Evolutionary conservation across 2,113 vertebrate species (phyloP), one percentile per base, ranked within the genome.

Genomic region (Stegostoma tigrinum): DNA sequence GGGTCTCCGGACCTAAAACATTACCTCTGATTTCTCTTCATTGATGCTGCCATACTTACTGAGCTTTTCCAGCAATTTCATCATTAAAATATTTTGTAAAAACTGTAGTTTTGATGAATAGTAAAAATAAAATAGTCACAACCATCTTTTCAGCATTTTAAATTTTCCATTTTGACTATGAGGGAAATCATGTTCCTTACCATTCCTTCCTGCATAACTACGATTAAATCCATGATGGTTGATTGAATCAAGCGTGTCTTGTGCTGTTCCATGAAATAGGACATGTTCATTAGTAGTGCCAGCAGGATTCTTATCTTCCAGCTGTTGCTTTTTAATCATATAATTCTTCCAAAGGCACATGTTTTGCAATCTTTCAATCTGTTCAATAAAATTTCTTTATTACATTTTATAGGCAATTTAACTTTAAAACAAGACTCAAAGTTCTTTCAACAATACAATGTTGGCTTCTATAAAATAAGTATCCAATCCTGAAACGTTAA

Each of bases 281-380:
- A 14, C 83, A 96, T 0, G 97, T 96, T 99, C 98, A 0, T 99
- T 99, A 52, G 96, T 97, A 1, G 0, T 96, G n/a, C 68, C 67
- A 30, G 96, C 78, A 0, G 97, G 96, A 85, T 99, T 99, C 97
- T 98, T 99, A 0, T 80, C 67, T 78, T 99, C 98, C 96, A 99
- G 97, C 3, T 96, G 85, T 67, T 96, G 96, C 96, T 99, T 99
- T 97, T 97, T 97, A 85, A 98, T 97, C 97, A 98, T 98, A 96
- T 99, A 99, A n/a, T 5, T 96, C 87, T 97, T 97, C 98, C 98
- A 99, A n/a, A 98, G 96, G 5, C 87, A 96, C 0, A 2, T 67
- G 90, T 98, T 99, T 96, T 99, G 99, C 94, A 99, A 96, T 55
- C 98, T 97, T 96, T 98, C 97, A 45, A 99, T 98, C 99, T 99